Conservation (phyloP, 2,113 vertebrate genomes). For the Gymnarchus niloticus region DNA sequence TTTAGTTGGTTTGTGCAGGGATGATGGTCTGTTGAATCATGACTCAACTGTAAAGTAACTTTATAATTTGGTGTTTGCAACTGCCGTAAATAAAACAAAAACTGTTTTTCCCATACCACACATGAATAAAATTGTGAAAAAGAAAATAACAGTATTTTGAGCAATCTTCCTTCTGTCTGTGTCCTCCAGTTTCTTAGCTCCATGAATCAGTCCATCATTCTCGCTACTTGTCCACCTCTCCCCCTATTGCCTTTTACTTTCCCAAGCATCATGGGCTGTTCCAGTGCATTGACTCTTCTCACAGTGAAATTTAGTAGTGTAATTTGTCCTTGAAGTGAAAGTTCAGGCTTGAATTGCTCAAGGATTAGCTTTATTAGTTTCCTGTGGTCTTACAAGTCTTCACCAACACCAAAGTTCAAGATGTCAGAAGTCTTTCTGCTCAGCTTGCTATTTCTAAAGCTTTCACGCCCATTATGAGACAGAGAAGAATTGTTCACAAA, state of each 20-base stretch:
- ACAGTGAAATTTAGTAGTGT: not conserved
- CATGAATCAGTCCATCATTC: no score
- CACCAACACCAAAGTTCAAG: not conserved
- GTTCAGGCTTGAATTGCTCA: not conserved
- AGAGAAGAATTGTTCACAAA: not conserved
- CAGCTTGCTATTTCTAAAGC: not conserved
- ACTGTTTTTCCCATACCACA: not conserved
- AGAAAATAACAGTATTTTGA: not conserved
- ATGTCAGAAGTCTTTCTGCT: not conserved
- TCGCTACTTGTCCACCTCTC: not conserved
- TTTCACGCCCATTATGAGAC: not conserved
- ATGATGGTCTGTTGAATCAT: not conserved
- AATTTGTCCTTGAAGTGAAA: not conserved
- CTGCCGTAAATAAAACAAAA: not conserved
- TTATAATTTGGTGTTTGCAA: not conserved
- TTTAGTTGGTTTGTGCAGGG: not conserved
- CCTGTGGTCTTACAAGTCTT: not conserved
- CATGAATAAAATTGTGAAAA: no score
- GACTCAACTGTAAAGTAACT: not conserved
- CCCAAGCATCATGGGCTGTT: not conserved
- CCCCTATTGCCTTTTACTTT: not conserved
- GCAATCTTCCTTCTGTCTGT: not conserved
- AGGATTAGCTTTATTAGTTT: not conserved
- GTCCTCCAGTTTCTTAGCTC: not conserved
- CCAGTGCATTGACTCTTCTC: no score